Conservation (phyloP, 2,797 vertebrate genomes). For the Botia almorhae region DNA sequence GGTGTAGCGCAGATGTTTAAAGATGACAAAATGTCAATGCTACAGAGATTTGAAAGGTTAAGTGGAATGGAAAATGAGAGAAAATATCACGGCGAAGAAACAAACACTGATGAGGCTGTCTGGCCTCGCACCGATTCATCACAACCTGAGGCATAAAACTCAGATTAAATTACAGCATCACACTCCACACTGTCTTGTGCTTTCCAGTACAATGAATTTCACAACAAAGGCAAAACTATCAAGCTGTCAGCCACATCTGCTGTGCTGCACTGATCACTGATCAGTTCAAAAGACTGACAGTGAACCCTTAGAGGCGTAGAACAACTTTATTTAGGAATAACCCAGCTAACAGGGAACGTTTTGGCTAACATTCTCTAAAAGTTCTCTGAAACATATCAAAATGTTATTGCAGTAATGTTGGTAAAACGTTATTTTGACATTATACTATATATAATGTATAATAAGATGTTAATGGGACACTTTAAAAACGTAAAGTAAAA, state of each 20-base stretch:
- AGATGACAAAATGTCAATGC: not conserved
- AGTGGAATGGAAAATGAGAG: constrained; percentile 16
- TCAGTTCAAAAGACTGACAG: not conserved
- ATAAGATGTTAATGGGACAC: too few relatives aligned
- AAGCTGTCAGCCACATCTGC: not conserved
- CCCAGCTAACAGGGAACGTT: too few relatives aligned
- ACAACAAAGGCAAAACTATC: not conserved
- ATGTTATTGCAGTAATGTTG: too few relatives aligned
- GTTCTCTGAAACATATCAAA: too few relatives aligned
- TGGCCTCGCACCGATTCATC: not conserved
- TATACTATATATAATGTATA: too few relatives aligned
- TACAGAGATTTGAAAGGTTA: constrained; percentile 4
- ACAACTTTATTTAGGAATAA: too few relatives aligned
- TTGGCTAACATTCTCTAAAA: too few relatives aligned
- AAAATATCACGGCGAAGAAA: not conserved
- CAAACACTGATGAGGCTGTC: constrained; percentile 1
- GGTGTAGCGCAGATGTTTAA: constrained; percentile 11
- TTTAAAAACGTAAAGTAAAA: too few relatives aligned
- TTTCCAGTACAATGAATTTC: constrained; percentile 6
- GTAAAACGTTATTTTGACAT: too few relatives aligned
- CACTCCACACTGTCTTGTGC: not conserved
- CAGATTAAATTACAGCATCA: constrained; percentile 5
- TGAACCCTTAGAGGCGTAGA: too few relatives aligned
- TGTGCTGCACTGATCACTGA: not conserved
- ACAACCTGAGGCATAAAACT: not conserved